These are phyloP conservation scores for Acleris literana DNA, from an alignment of 2,888 invertebrate species.

Conservation along the genomic window DNA sequence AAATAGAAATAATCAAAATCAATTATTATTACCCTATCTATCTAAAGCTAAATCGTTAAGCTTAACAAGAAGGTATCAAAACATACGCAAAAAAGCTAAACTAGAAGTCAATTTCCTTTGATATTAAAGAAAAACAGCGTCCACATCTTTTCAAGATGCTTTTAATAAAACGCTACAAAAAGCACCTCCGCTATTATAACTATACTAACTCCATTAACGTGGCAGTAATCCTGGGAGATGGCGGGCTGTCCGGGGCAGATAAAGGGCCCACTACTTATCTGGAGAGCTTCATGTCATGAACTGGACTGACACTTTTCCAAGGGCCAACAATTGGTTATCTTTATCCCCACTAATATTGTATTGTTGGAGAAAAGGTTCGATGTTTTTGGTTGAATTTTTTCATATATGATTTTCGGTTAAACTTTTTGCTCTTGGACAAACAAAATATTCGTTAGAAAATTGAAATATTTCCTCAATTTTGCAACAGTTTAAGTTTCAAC, in stretches of 20 bases:
- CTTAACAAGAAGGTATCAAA: too few species aligned
- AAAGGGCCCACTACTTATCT: constrained; percentile 19
- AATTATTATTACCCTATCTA: too few species aligned
- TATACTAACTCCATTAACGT: constrained; percentile 29
- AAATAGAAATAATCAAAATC: too few species aligned
- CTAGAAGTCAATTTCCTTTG: neutral
- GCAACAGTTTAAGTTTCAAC: neutral
- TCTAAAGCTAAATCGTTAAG: too few species aligned
- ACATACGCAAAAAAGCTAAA: neutral
- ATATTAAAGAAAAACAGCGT: neutral
- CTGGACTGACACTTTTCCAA: constrained; percentile 22
- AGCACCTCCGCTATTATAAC: constrained; percentile 8
- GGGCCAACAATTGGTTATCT: constrained; percentile 23
- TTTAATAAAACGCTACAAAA: constrained; percentile 19
- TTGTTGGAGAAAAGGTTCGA: constrained; percentile 8
- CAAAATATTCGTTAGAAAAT: too few species aligned
- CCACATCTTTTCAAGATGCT: neutral
- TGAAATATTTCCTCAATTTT: neutral
- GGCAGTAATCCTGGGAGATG: constrained; percentile 26
- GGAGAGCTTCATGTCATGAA: constrained; percentile 21
- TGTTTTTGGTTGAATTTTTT: constrained; percentile 9
- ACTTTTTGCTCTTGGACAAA: too few species aligned
- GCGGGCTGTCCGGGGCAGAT: constrained; percentile 30
- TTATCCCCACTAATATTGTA: constrained; percentile 22
- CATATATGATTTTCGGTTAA: constrained; percentile 2